Evolutionary conservation across 2,113 vertebrate genomes (phyloP).

Genomic region (Progne subis): DNA sequence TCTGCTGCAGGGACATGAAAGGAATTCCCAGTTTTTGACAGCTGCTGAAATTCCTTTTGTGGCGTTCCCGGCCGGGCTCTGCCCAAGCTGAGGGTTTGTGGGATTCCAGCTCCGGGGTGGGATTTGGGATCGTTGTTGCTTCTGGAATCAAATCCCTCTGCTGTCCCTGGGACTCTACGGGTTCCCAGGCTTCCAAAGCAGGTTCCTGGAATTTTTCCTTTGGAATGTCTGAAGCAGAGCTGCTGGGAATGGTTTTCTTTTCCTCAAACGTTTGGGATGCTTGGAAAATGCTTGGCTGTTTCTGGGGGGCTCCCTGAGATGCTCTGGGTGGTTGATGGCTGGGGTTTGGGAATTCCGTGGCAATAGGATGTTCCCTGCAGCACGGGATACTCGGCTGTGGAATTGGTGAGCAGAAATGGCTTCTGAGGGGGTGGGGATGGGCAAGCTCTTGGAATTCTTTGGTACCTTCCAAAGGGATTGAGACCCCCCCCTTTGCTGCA

Average conservation of each 20-base stretch:
- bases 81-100: background rate
- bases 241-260: background rate
- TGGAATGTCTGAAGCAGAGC: background rate
- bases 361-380: accelerated
- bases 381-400: accelerated
- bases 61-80: background rate
- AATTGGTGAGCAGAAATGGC: background rate
- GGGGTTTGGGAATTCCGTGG: background rate
- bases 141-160: background rate
- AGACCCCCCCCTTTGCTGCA: too few species aligned
- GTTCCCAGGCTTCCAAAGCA: background rate
- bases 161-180: background rate
- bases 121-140: background rate
- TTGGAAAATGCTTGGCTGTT: background rate
- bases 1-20: background rate
- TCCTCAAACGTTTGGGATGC: background rate
- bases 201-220: background rate
- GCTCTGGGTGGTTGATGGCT: background rate
- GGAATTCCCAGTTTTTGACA: background rate
- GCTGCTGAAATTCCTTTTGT: slow-evolving; percentile 31
- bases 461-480: background rate
- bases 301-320: background rate
- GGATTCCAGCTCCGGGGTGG: background rate
- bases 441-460: background rate
- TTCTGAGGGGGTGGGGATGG: accelerated